These are phyloP conservation scores for Cnemophilus loriae DNA, from an alignment of 2,113 vertebrate species.

Conservation along the genomic window DNA sequence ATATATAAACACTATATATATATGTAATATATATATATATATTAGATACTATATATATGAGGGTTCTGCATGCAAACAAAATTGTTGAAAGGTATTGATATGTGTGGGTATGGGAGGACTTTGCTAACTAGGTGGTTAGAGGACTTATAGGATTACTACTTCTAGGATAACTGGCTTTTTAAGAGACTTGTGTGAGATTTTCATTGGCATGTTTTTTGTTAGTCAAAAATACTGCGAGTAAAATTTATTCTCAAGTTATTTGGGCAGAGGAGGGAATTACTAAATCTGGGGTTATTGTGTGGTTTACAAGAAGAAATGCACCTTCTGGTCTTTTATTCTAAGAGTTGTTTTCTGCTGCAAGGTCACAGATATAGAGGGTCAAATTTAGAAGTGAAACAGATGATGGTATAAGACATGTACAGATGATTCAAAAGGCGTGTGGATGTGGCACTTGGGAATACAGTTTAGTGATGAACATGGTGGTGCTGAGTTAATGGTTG, in stretches of 20 bases:
- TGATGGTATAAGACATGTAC: background rate
- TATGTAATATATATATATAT: background rate
- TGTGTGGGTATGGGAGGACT: background rate
- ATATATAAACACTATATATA: background rate
- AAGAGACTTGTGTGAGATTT: background rate
- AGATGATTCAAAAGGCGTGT: background rate
- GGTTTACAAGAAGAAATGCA: background rate
- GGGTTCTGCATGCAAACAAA: background rate
- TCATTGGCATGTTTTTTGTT: background rate
- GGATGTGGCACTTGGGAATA: background rate
- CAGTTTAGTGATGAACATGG: background rate
- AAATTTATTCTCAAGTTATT: background rate
- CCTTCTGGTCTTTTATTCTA: background rate
- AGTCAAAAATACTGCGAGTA: background rate
- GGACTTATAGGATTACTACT: accelerated
- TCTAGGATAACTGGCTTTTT: background rate
- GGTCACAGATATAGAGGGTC: background rate
- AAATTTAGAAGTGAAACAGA: background rate
- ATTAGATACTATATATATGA: no score
- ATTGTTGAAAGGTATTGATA: background rate
- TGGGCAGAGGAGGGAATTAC: background rate
- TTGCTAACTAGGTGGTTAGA: background rate
- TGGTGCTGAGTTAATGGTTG: background rate
- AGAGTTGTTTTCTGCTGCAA: background rate
- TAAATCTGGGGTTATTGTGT: background rate